Base-by-base conservation (phyloP, 2,113 vertebrate genomes). In the Nematolebias whitei region DNA sequence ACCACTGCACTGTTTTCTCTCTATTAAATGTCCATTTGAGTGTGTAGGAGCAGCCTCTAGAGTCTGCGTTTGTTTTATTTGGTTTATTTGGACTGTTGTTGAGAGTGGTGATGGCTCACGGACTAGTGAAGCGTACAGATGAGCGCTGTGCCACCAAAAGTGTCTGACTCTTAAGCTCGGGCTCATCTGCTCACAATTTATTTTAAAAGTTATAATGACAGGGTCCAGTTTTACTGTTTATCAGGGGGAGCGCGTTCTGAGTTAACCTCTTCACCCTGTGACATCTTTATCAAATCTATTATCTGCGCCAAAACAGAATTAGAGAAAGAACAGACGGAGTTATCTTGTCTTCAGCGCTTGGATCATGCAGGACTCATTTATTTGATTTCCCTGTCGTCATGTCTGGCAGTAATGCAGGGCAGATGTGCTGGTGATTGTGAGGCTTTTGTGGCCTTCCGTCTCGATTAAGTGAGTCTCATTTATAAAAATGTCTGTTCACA, bases 361-460 rank as follows among this genome's bases (percentile, higher is more conserved):
- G 40, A 58, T 83, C 80, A 63, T 77, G 61, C 48, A 62, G 57
- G 81, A 80, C 84, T 87, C 48, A 47, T 86, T 89, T 74, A 79
- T 90, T 88, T 74, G 22, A 79, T 85, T 87, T 79, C 76, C 68
- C 71, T 47, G 23, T 80, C 24, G 80, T 79, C 71, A 39, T 86
- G 88, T 87, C 85, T 87, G 72, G 50, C 15, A 3, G 58, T 90
- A 90, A 91, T 87, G 74, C 38, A 6, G 23, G 55, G 64, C 88
- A 91, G 88, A 91, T 90, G 87, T 84, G 55, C 55, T 78, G 63
- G 60, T 74, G 79, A 81, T 67, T 74, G 59, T 63, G 65, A 83
- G 54, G 68, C 62, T 2, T 5, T 71, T 78, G 75, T 63, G 70
- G 78, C 79, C 76, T 32, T 66, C 18, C 19, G 15, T 67, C 38